Conservation (phyloP, 1,140 invertebrate species). For the Lepidurus apus region DNA sequence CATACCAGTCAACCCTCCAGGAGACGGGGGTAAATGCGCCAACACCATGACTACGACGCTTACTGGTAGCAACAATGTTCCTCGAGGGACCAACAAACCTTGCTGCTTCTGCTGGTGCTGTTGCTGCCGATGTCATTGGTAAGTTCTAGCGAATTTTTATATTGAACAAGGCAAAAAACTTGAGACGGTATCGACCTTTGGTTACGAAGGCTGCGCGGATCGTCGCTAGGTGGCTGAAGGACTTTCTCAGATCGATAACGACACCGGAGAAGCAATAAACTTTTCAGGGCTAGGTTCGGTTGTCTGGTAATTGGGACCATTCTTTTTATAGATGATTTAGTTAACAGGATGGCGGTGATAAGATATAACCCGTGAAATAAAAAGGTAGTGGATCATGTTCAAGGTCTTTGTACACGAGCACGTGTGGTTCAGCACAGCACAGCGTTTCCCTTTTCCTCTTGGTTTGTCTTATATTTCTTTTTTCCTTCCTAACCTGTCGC, state of each 20-base stretch:
- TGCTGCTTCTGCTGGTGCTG: conserved; percentile 46
- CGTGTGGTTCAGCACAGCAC: not conserved
- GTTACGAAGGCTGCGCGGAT: not conserved
- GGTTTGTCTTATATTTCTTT: not conserved
- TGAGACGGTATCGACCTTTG: not conserved
- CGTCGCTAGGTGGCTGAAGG: not conserved
- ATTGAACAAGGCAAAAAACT: not conserved
- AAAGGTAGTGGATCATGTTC: not conserved
- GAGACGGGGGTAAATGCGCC: not conserved
- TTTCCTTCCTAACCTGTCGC: not conserved
- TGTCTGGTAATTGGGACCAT: not conserved
- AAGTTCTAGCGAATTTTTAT: conserved; percentile 27
- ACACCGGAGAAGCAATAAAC: conserved; percentile 26
- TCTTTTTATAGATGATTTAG: not conserved
- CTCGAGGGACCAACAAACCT: conserved; percentile 35
- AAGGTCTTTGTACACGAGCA: not conserved
- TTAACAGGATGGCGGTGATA: conserved; percentile 1
- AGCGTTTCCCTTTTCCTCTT: not conserved
- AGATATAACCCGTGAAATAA: not conserved
- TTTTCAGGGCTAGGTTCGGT: conserved; percentile 19
- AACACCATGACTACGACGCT: not conserved
- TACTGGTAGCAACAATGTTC: conserved; percentile 20
- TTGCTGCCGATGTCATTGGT: conserved; percentile 45
- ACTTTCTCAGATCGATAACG: conserved; percentile 10
- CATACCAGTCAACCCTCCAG: not conserved